Conservation (phyloP, 2,888 invertebrate genomes). For the Adineta ricciae region DNA sequence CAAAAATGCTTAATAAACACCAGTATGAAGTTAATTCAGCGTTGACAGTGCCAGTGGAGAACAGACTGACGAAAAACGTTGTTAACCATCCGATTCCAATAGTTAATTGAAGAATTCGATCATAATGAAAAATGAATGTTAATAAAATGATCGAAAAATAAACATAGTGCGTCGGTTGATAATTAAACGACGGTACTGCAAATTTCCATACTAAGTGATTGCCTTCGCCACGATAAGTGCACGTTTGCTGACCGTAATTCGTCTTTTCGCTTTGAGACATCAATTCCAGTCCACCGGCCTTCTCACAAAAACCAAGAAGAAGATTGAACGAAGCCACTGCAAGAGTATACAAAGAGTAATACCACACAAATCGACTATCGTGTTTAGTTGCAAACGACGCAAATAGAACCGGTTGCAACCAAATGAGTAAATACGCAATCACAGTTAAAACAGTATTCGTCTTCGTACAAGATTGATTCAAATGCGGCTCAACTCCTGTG, state of each 20-base stretch:
- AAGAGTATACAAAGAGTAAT: not conserved
- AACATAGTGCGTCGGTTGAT: not conserved
- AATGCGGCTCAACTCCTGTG: not conserved
- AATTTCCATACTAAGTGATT: not conserved
- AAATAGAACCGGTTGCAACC: not conserved
- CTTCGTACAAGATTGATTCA: not conserved
- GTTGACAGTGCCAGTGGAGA: not conserved
- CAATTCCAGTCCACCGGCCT: not conserved
- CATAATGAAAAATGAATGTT: not conserved
- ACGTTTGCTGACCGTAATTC: not conserved
- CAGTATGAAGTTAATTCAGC: conserved; percentile 2
- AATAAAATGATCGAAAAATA: not conserved
- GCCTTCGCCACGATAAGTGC: not conserved
- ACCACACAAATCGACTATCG: no score
- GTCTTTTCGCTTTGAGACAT: not conserved
- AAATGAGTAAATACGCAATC: not conserved
- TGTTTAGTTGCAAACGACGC: not conserved
- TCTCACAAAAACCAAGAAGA: no score
- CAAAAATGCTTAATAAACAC: not conserved
- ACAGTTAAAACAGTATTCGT: not conserved
- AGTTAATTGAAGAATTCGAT: not conserved
- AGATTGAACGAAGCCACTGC: not conserved
- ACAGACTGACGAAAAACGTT: not conserved
- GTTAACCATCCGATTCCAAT: not conserved
- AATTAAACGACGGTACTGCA: not conserved